Percentiles rank a stretch among this genome's conserved stretches.
Evolutionary conservation across 2,888 invertebrate genomes (phyloP).

Genomic region (Diogma glabrata): DNA sequence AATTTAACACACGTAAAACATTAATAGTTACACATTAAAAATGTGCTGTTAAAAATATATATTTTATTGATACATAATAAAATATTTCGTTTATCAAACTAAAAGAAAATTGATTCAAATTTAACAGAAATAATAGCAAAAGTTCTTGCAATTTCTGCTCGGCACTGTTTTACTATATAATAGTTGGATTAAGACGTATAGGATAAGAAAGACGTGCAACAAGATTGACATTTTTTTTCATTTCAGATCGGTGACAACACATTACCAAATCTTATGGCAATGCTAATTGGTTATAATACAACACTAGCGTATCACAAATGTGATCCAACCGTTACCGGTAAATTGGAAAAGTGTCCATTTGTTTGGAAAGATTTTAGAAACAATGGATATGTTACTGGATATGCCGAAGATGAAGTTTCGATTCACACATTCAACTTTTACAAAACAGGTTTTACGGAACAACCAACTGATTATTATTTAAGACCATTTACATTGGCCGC

Average conservation of each 20-base stretch:
- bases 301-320: constrained; percentile 39
- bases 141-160: no score
- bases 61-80: no score
- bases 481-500: constrained; percentile 60
- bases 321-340: constrained; percentile 40
- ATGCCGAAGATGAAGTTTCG: constrained; percentile 61
- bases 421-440: constrained; percentile 60
- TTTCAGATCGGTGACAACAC: constrained; percentile 70
- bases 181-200: no score
- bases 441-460: constrained; percentile 57
- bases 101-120: no score
- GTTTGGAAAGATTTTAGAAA: constrained; percentile 66
- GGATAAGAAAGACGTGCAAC: not conserved
- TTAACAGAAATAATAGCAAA: no score
- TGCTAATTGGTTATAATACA: constrained; percentile 55
- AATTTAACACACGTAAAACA: no score
- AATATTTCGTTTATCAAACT: no score
- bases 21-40: no score
- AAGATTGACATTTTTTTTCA: no score
- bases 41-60: no score
- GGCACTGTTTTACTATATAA: no score
- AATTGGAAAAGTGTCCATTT: constrained; percentile 57
- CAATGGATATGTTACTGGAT: constrained; percentile 64
- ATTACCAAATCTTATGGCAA: constrained; percentile 78
- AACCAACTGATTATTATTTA: constrained; percentile 74